Evolutionary conservation across 2,113 vertebrate species (phyloP).

Genomic region (Sardina pilchardus): DNA sequence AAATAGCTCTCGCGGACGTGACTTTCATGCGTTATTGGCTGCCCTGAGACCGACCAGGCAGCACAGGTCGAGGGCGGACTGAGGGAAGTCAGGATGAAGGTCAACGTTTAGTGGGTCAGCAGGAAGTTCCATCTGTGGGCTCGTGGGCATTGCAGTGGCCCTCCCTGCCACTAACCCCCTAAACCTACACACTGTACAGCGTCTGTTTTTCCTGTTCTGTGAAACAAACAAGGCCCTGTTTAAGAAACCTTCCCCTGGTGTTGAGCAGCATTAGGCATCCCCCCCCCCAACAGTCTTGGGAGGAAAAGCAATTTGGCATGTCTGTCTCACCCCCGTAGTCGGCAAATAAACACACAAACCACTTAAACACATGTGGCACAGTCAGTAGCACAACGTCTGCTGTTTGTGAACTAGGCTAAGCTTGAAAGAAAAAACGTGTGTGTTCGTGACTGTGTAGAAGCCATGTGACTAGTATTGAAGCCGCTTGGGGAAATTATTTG

Average conservation of each 20-base stretch:
- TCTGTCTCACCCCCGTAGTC: neutral
- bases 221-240: neutral
- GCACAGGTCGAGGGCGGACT: neutral
- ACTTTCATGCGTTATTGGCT: neutral
- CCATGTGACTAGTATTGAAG: neutral
- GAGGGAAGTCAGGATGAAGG: neutral
- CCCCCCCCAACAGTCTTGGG: neutral
- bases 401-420: neutral
- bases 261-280: neutral
- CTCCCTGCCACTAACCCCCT: neutral
- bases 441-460: neutral
- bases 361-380: constrained; percentile 24
- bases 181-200: no score
- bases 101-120: neutral
- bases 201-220: neutral
- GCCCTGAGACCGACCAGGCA: neutral
- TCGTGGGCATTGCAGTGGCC: neutral
- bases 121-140: neutral
- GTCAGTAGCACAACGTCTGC: constrained; percentile 27
- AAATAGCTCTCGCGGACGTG: neutral
- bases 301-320: constrained; percentile 17
- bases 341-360: neutral
- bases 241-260: neutral
- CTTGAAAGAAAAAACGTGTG: neutral
- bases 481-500: neutral